Evolutionary conservation across 2,113 vertebrate genomes (phyloP).

Genomic region (Anguilla japonica): DNA sequence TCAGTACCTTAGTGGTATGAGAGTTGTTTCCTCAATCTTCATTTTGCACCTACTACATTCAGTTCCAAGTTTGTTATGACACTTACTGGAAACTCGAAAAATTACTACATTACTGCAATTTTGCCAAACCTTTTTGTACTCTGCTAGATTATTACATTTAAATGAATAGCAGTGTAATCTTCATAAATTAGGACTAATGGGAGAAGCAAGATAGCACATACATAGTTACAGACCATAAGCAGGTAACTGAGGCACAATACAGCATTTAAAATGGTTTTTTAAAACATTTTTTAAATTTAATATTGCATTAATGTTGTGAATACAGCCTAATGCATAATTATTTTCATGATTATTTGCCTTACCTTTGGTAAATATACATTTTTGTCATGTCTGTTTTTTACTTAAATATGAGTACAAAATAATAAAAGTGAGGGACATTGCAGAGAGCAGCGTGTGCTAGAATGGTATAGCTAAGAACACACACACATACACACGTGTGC

Average conservation of each 20-base stretch:
- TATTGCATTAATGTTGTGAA: too few relatives aligned
- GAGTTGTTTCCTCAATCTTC: neutral
- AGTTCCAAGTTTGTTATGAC: neutral
- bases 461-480: slow-evolving; percentile 48
- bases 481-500: slow-evolving; percentile 20
- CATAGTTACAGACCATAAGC: too few relatives aligned
- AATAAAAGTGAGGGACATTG: neutral
- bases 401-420: neutral
- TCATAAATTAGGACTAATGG: too few relatives aligned
- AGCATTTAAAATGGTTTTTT: too few relatives aligned
- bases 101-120: neutral
- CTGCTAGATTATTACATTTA: too few relatives aligned
- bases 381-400: neutral
- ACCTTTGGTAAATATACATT: neutral
- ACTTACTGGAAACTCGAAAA: neutral
- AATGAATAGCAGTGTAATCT: too few relatives aligned
- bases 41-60: neutral
- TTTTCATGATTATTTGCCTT: too few relatives aligned
- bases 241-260: too few relatives aligned
- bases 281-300: too few relatives aligned
- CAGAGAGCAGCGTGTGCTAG: slow-evolving; percentile 37
- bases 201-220: too few relatives aligned
- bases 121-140: too few relatives aligned
- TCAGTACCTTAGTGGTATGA: neutral
- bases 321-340: too few relatives aligned